phyloP scores from a whole-genome alignment of 2,797 vertebrate species.

The Rhabdomys pumilio region DNA sequence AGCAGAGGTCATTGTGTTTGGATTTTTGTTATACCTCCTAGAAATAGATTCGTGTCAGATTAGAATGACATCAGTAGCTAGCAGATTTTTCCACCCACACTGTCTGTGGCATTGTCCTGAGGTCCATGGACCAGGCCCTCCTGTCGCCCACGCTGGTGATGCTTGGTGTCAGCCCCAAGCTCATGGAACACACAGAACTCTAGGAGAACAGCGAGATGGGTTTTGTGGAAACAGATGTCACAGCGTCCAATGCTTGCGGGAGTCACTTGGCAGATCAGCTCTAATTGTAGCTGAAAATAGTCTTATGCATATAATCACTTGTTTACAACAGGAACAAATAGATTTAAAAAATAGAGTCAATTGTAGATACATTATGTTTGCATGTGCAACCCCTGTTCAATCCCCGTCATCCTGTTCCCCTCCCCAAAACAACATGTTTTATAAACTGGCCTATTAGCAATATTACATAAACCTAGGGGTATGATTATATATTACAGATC shows the following conservation, averaged over 20 bases:
- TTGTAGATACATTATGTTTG: neutral
- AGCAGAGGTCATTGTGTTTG: neutral
- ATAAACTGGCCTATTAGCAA: neutral
- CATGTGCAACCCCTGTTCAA: neutral
- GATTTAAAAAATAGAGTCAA: neutral
- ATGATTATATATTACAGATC: constrained; percentile 33
- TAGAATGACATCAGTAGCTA: constrained; percentile 12
- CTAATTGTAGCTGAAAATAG: constrained; percentile 46
- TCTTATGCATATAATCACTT: neutral
- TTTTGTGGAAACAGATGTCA: constrained; percentile 20
- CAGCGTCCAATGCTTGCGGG: neutral
- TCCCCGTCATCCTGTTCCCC: neutral
- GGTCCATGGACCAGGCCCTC: neutral
- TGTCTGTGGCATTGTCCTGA: neutral
- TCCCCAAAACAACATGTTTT: neutral
- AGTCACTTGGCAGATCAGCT: constrained; percentile 33
- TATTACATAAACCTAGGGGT: neutral
- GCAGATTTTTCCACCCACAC: constrained; percentile 40
- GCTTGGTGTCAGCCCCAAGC: neutral
- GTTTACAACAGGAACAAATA: constrained; percentile 42
- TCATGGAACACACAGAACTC: neutral
- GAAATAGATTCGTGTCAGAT: constrained; percentile 6
- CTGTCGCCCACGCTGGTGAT: neutral
- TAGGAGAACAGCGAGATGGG: neutral
- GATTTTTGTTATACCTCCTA: constrained; percentile 29